Percentiles rank a stretch among this genome's conserved stretches.
These are phyloP conservation scores for Elachura formosa DNA, from an alignment of 2,113 vertebrate genomes.

Conservation along the genomic window DNA sequence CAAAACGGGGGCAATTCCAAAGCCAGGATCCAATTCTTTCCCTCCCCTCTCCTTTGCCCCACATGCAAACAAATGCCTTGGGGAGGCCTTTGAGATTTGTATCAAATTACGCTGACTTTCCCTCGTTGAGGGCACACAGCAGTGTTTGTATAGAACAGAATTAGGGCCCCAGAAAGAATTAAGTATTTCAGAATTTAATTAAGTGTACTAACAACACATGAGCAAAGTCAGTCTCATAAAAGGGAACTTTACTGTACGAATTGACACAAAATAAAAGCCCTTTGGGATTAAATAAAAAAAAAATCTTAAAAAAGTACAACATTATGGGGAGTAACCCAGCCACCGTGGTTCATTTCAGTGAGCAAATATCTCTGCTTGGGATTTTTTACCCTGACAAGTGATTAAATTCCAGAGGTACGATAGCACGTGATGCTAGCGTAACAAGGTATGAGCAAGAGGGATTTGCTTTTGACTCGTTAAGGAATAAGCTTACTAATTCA, in stretches of 20 bases:
- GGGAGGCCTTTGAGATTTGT: not conserved
- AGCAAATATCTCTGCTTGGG: not conserved
- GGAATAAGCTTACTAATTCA: constrained; percentile 67
- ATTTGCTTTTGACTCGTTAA: constrained; percentile 66
- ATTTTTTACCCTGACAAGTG: constrained; percentile 8
- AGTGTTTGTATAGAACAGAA: not conserved
- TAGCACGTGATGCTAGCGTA: not conserved
- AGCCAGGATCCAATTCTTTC: not conserved
- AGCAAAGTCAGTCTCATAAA: not conserved
- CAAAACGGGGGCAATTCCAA: not conserved
- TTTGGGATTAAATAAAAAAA: not conserved
- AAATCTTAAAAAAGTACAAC: not conserved
- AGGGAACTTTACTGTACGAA: constrained; percentile 9
- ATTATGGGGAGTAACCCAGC: not conserved
- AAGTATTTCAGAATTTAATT: constrained; percentile 8
- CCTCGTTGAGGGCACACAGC: not conserved
- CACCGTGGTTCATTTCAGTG: not conserved
- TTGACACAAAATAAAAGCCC: constrained; percentile 13
- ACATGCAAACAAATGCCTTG: not conserved
- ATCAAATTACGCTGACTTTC: not conserved
- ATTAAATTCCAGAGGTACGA: constrained; percentile 32
- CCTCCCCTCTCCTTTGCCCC: not conserved
- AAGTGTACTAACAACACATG: not conserved
- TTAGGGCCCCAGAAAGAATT: not conserved
- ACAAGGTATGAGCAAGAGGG: constrained; percentile 57